These are phyloP conservation scores for Ormyrus nitidulus DNA, from an alignment of 2,888 invertebrate species.

Conservation along the genomic window DNA sequence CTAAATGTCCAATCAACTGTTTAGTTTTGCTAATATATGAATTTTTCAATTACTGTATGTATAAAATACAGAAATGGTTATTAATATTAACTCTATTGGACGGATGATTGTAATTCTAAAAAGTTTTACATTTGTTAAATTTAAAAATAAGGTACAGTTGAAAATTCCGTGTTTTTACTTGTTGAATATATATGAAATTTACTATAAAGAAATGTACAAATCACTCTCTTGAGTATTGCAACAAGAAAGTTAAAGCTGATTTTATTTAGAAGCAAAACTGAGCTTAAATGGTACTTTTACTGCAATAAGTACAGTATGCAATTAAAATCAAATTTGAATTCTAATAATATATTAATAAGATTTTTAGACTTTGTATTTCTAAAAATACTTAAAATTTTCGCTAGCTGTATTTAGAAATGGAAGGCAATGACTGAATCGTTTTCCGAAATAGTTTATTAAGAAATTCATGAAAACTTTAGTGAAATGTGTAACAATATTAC, in stretches of 20 bases:
- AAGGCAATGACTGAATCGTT: conserved; percentile 38
- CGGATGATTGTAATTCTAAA: conserved; percentile 46
- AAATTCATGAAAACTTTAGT: conserved; percentile 22
- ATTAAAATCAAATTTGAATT: conserved; percentile 21
- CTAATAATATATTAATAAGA: background rate
- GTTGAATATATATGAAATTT: conserved; percentile 42
- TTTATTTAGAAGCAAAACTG: conserved; percentile 23
- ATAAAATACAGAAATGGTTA: background rate
- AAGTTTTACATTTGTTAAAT: conserved; percentile 37
- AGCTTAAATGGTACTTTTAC: conserved; percentile 10
- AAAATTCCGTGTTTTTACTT: conserved; percentile 39
- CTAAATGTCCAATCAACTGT: conserved; percentile 91
- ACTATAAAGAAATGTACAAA: conserved; percentile 37
- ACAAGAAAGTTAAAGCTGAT: conserved; percentile 30
- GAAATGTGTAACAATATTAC: conserved; percentile 16
- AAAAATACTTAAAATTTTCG: conserved; percentile 11
- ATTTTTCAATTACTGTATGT: conserved; percentile 10
- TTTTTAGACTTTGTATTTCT: conserved; percentile 26
- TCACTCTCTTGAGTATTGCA: conserved; percentile 44
- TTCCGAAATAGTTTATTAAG: conserved; percentile 45
- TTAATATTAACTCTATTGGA: conserved; percentile 42
- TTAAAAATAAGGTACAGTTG: conserved; percentile 27
- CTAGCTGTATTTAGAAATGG: conserved; percentile 27
- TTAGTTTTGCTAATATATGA: conserved; percentile 67
- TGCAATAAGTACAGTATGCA: background rate